phyloP scores from a whole-genome alignment of 2,797 vertebrate species.

The Pteropus rufus region DNA sequence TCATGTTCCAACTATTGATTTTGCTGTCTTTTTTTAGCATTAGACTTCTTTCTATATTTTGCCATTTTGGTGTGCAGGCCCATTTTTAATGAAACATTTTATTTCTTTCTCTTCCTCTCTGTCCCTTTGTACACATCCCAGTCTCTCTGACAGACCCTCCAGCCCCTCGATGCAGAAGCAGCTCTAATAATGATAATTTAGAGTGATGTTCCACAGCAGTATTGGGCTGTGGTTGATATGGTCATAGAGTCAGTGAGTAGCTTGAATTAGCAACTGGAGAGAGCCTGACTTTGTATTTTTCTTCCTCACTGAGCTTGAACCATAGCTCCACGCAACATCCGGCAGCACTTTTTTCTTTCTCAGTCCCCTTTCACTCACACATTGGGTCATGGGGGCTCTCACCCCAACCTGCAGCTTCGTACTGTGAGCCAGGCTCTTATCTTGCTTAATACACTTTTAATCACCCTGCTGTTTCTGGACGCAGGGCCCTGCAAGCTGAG shows the following conservation, averaged over 20 bases:
- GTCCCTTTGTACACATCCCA: background rate
- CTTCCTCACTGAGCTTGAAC: background rate
- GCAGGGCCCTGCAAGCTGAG: background rate
- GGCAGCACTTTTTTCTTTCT: background rate
- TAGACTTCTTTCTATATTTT: background rate
- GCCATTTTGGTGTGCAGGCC: background rate
- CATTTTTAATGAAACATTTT: background rate
- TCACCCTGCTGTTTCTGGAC: background rate
- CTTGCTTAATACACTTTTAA: background rate
- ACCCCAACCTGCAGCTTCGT: background rate
- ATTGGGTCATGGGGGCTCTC: background rate
- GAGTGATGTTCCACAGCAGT: fast-evolving
- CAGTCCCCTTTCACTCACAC: background rate
- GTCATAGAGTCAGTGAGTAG: background rate
- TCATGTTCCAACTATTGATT: background rate
- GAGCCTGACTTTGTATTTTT: background rate
- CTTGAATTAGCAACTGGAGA: no score
- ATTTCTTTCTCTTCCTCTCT: background rate
- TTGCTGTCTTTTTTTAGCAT: background rate
- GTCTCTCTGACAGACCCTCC: background rate
- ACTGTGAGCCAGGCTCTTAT: background rate
- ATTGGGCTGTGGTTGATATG: fast-evolving
- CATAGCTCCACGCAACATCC: background rate
- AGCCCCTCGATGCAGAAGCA: background rate
- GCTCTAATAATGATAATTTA: background rate